Conservation (phyloP, 2,797 vertebrate species). For the Silurus aristotelis region DNA sequence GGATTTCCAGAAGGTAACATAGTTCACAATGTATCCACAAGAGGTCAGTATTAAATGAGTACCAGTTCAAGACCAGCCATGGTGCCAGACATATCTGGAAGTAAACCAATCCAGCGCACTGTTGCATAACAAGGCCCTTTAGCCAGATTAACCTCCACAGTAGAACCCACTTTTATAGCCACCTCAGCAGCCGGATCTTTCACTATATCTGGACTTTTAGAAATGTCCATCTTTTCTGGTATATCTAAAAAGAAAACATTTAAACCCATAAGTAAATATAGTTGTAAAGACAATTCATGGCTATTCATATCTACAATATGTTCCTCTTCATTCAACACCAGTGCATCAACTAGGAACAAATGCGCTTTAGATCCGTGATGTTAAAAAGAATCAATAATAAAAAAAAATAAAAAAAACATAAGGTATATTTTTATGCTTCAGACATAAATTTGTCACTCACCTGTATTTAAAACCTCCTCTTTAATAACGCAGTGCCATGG, state of each 20-base stretch:
- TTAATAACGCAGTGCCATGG: slow-evolving; percentile 71
- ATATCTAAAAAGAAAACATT: slow-evolving; percentile 33
- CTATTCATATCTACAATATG: background rate
- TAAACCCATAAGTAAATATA: background rate
- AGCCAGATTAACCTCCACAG: slow-evolving; percentile 77
- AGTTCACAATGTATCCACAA: slow-evolving; percentile 12
- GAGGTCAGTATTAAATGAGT: slow-evolving; percentile 48
- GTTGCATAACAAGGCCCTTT: slow-evolving; percentile 70
- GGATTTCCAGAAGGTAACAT: background rate
- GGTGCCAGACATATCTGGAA: slow-evolving; percentile 59
- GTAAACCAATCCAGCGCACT: slow-evolving; percentile 82
- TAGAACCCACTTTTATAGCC: slow-evolving; percentile 70
- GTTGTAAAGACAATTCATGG: background rate
- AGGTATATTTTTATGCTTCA: background rate
- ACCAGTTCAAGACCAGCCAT: slow-evolving; percentile 87
- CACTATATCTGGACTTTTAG: background rate
- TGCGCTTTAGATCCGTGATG: background rate
- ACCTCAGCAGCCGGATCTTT: background rate
- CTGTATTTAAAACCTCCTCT: slow-evolving; percentile 69
- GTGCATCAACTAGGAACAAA: background rate
- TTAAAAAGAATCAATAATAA: background rate
- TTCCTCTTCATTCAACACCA: background rate
- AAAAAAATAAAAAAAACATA: too few relatives aligned
- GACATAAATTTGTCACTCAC: slow-evolving; percentile 56
- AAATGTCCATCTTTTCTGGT: slow-evolving; percentile 52